phyloP scores from a whole-genome alignment of 1,140 invertebrate species.

The Lordiphosa stackelbergi region DNA sequence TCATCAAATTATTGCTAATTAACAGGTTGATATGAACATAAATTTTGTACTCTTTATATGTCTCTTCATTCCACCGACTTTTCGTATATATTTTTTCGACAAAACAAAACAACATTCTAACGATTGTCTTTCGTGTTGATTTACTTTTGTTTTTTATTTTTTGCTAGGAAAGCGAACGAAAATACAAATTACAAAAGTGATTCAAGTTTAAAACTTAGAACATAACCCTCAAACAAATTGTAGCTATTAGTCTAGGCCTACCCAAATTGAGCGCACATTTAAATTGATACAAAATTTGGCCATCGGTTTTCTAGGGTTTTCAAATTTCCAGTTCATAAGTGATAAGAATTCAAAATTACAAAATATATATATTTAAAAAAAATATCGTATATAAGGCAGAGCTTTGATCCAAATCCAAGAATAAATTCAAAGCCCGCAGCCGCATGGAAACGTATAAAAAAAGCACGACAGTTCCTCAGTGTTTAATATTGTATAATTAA shows the following conservation, averaged over 20 bases:
- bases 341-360: conserved; percentile 71
- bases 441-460: conserved; percentile 47
- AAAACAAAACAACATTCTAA: conserved; percentile 27
- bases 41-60: too few species aligned
- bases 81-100: conserved; percentile 14
- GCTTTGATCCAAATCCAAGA: conserved; percentile 39
- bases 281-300: conserved; percentile 44
- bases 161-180: conserved; percentile 37
- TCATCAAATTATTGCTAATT: too few species aligned
- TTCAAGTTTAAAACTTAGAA: conserved; percentile 74
- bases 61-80: too few species aligned
- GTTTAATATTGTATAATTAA: conserved; percentile 65
- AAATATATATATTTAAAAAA: conserved; percentile 16
- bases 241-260: conserved; percentile 61
- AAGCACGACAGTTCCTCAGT: conserved; percentile 75
- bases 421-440: conserved; percentile 39
- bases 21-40: too few species aligned
- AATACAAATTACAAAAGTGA: conserved; percentile 68
- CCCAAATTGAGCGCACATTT: conserved; percentile 34
- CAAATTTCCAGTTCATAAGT: conserved; percentile 68
- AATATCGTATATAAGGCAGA: conserved; percentile 38
- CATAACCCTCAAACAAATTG: conserved; percentile 62
- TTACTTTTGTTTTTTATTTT: conserved; percentile 1
- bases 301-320: conserved; percentile 65
- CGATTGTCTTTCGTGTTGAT: background rate